These are phyloP conservation scores for Vulpes vulpes DNA, from an alignment of 2,113 vertebrate genomes.

Conservation along the genomic window DNA sequence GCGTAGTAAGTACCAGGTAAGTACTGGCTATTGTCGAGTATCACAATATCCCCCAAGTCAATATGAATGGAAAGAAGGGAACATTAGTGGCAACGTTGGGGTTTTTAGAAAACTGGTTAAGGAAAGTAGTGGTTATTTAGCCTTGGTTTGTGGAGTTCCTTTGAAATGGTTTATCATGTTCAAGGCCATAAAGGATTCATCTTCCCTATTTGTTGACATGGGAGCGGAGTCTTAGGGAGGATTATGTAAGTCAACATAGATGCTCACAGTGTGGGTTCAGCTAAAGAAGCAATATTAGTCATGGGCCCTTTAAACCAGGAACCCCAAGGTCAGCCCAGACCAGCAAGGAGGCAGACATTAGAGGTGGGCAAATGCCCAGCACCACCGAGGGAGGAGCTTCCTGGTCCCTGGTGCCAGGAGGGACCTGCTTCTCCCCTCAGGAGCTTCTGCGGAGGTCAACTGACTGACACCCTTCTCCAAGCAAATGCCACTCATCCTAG, in stretches of 20 bases:
- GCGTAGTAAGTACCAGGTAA: too few species aligned
- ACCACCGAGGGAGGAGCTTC: rapidly evolving
- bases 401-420: not conserved
- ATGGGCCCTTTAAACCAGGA: not conserved
- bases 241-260: not conserved
- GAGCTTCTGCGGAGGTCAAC: not conserved
- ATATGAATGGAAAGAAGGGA: not conserved
- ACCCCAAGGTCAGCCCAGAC: not conserved
- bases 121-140: not conserved
- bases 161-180: not conserved
- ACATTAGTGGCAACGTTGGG: not conserved
- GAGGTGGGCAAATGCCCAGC: not conserved
- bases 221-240: not conserved
- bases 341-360: not conserved
- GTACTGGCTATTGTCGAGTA: not conserved
- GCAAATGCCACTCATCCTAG: not conserved
- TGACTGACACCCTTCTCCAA: not conserved
- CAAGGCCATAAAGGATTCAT: not conserved
- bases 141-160: not conserved
- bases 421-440: not conserved
- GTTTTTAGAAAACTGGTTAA: not conserved
- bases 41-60: not conserved
- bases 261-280: not conserved
- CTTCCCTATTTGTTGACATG: not conserved
- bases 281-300: not conserved